phyloP scores from a whole-genome alignment of 2,888 invertebrate species.

The Diarsia rubi region DNA sequence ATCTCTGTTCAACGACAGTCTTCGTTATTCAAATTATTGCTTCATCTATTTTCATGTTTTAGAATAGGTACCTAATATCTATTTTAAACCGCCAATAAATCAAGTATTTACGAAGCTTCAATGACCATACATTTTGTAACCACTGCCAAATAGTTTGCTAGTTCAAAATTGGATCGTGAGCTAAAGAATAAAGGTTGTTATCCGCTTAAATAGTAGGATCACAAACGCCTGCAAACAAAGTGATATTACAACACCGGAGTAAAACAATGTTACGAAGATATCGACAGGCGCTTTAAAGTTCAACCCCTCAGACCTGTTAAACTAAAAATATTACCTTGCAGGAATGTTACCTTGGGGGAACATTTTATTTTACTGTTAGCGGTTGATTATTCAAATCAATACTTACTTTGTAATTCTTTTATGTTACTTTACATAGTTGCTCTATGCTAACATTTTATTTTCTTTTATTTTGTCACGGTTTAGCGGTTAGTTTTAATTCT shows the following conservation, averaged over 20 bases:
- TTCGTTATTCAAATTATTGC: background rate
- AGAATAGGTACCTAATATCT: background rate
- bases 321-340: conserved; percentile 52
- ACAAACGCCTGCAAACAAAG: conserved; percentile 46
- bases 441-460: background rate
- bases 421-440: conserved; percentile 15
- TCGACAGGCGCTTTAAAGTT: conserved; percentile 50
- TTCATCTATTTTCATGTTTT: background rate
- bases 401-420: conserved; percentile 37
- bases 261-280: conserved; percentile 52
- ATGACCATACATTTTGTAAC: background rate
- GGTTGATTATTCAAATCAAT: conserved; percentile 47
- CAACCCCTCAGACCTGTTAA: conserved; percentile 46
- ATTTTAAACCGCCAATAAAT: background rate
- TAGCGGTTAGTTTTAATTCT: too few relatives aligned
- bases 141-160: background rate
- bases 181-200: background rate
- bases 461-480: background rate
- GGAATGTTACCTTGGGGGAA: conserved; percentile 23
- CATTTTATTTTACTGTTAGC: conserved; percentile 39
- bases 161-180: conserved; percentile 15
- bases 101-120: background rate
- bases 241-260: conserved; percentile 33
- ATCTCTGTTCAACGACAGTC: background rate
- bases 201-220: background rate